Evolutionary conservation across 2,797 vertebrate genomes (phyloP).

Genomic region (Carduelis carduelis): DNA sequence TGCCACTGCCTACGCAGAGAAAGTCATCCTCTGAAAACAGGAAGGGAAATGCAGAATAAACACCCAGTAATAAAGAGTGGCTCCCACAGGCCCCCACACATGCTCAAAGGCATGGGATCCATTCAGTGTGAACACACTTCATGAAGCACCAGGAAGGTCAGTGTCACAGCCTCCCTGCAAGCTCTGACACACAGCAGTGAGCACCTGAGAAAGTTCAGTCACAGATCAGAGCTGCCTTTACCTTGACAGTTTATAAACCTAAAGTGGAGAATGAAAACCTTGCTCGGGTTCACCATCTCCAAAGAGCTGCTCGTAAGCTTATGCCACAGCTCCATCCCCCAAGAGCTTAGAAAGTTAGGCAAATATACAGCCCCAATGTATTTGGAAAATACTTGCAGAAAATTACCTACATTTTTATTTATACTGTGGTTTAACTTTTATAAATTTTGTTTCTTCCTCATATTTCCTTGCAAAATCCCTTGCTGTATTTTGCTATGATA

Average conservation of each 20-base stretch:
- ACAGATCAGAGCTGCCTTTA: not conserved
- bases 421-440: not conserved
- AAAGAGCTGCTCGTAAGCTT: not conserved
- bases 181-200: not conserved
- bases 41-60: not conserved
- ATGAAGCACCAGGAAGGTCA: not conserved
- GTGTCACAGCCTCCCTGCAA: not conserved
- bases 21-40: not conserved
- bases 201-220: not conserved
- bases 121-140: fast-evolving
- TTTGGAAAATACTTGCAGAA: not conserved
- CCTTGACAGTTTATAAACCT: not conserved
- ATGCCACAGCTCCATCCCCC: not conserved
- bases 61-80: not conserved
- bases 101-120: not conserved
- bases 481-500: not conserved
- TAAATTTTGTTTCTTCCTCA: not conserved
- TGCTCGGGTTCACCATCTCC: not conserved
- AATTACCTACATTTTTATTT: not conserved
- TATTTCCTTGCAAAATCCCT: not conserved
- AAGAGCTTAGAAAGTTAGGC: not conserved
- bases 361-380: not conserved
- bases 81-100: fast-evolving
- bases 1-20: fast-evolving
- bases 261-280: not conserved